Percentiles rank a stretch among this genome's conserved stretches.
Evolutionary conservation across 2,113 vertebrate species (phyloP).

Genomic region (Callionymus lyra): DNA sequence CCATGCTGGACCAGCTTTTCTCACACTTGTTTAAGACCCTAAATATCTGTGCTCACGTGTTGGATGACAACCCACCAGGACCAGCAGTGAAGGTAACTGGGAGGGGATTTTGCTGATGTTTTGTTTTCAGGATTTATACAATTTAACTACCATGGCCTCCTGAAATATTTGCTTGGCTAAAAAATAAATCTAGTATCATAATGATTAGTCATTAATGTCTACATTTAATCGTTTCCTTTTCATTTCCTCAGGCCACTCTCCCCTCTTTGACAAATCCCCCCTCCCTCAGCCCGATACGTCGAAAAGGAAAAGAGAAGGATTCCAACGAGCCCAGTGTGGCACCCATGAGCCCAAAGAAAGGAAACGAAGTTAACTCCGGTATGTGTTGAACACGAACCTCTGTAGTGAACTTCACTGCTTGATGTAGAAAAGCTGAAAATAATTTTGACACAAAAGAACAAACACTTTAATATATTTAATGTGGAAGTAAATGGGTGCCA

Average conservation of each 20-base stretch:
- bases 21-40: constrained; percentile 87
- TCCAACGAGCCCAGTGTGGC: constrained; percentile 64
- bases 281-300: constrained; percentile 90
- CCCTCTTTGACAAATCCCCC: constrained; percentile 88
- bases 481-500: too few species aligned
- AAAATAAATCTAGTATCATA: too few species aligned
- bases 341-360: constrained; percentile 90
- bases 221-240: too few species aligned
- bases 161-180: too few species aligned
- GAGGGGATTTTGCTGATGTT: too few species aligned
- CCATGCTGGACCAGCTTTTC: constrained; percentile 90
- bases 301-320: constrained; percentile 92
- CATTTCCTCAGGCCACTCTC: constrained; percentile 78
- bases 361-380: constrained; percentile 78
- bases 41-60: constrained; percentile 92
- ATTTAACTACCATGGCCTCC: too few species aligned
- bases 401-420: background rate
- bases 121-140: too few species aligned
- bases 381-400: background rate
- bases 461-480: too few species aligned
- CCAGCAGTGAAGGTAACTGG: constrained; percentile 86
- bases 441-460: too few species aligned
- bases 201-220: too few species aligned
- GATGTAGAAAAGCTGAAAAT: constrained; percentile 2
- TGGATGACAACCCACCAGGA: constrained; percentile 87